phyloP scores from a whole-genome alignment of 1,140 invertebrate species.

The Daktulosphaira vitifoliae region DNA sequence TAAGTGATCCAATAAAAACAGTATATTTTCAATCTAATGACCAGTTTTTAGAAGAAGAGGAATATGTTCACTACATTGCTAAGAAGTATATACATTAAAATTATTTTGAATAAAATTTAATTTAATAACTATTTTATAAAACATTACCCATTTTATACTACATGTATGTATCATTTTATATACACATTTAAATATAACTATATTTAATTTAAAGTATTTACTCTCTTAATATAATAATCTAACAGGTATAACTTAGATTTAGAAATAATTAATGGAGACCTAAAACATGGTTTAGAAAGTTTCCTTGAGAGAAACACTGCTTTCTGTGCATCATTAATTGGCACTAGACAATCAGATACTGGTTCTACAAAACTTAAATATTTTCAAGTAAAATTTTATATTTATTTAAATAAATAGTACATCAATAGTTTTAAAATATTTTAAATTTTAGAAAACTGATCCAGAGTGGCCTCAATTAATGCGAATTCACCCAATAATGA shows the following conservation, averaged over 20 bases:
- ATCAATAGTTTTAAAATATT: too few relatives aligned
- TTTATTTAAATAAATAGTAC: too few relatives aligned
- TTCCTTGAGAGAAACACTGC: slow-evolving; percentile 55
- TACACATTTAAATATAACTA: too few relatives aligned
- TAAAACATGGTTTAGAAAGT: slow-evolving; percentile 58
- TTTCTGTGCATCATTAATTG: slow-evolving; percentile 79
- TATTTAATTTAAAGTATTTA: too few relatives aligned
- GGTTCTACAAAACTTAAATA: slow-evolving; percentile 55
- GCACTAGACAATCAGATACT: slow-evolving; percentile 76
- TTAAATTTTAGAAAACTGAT: slow-evolving; percentile 64
- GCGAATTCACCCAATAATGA: slow-evolving; percentile 75
- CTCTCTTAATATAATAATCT: slow-evolving; percentile 20
- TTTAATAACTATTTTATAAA: not conserved
- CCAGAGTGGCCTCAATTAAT: slow-evolving; percentile 76
- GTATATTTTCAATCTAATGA: slow-evolving; percentile 66
- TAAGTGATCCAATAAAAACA: slow-evolving; percentile 48
- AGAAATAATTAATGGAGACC: slow-evolving; percentile 56
- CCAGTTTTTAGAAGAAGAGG: slow-evolving; percentile 77
- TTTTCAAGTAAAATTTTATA: slow-evolving; percentile 59
- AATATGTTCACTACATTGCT: slow-evolving; percentile 63
- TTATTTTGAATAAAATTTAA: not conserved
- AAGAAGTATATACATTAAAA: slow-evolving; percentile 45
- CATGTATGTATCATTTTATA: not conserved
- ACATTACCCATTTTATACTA: not conserved
- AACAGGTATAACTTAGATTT: slow-evolving; percentile 63